phyloP scores from a whole-genome alignment of 2,888 invertebrate species.

The Pollenia amentaria region DNA sequence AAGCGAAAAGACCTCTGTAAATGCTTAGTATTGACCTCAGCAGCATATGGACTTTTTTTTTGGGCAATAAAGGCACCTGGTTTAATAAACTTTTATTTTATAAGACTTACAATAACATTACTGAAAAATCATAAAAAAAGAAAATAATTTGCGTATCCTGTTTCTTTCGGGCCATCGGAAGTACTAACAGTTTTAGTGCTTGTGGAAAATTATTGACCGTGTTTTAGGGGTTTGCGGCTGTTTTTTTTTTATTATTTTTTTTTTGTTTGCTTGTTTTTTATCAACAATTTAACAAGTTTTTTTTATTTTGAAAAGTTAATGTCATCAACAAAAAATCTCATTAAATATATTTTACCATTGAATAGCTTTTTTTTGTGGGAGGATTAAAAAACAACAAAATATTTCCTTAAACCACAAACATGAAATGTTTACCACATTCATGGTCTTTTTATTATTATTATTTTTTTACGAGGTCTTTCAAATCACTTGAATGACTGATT shows the following conservation, averaged over 20 bases:
- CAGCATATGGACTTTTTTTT: conserved; percentile 31
- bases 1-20: conserved; percentile 1
- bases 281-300: neutral
- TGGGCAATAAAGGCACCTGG: conserved; percentile 33
- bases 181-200: neutral
- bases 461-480: neutral
- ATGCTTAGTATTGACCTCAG: conserved; percentile 8
- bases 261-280: neutral
- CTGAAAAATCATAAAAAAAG: neutral
- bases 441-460: neutral
- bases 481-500: conserved; percentile 21
- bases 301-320: neutral
- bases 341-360: conserved; percentile 4
- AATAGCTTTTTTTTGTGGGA: neutral
- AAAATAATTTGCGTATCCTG: neutral
- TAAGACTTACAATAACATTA: conserved; percentile 1
- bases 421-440: neutral
- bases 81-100: conserved; percentile 6
- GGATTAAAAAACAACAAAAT: neutral
- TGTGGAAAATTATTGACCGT: neutral
- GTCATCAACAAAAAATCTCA: neutral
- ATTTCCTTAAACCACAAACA: neutral
- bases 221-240: neutral
- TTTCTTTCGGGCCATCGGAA: neutral
- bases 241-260: neutral